phyloP scores from a whole-genome alignment of 2,888 invertebrate genomes.

The Lepidonotus clava region DNA sequence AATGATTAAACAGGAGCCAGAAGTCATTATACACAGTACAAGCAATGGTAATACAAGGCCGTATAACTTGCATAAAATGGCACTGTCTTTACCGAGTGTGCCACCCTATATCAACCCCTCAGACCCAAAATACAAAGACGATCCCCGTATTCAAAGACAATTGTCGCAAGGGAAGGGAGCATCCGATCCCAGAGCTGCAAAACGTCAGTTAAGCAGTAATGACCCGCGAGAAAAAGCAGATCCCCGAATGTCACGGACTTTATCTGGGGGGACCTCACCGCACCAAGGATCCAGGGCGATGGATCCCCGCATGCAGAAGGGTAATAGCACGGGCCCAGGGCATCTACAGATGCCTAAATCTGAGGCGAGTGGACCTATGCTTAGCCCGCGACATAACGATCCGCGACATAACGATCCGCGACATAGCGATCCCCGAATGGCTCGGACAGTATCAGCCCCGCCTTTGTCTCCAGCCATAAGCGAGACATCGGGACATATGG shows the following conservation, averaged over 20 bases:
- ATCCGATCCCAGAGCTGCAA: background rate
- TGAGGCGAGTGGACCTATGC: no score
- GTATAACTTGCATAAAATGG: constrained; percentile 53
- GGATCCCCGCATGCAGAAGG: background rate
- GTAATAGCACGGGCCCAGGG: background rate
- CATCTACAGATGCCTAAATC: no score
- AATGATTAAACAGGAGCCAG: background rate
- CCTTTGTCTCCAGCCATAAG: background rate
- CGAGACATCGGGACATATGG: no score
- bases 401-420: no score
- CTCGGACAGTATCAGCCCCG: background rate
- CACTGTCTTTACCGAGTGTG: constrained; percentile 3
- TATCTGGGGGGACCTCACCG: background rate
- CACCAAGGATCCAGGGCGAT: background rate
- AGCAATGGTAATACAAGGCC: background rate
- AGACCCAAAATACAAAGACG: constrained; percentile 52
- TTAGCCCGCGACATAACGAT: no score
- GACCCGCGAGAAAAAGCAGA: background rate
- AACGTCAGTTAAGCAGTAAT: background rate
- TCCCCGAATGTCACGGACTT: background rate
- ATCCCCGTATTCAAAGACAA: constrained; percentile 62
- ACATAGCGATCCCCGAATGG: background rate
- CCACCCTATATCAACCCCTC: constrained; percentile 55
- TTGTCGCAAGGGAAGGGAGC: background rate
- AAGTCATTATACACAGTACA: background rate